phyloP scores from a whole-genome alignment of 2,113 vertebrate species.

The western clawed frog (Xenopus tropicalis) region DNA sequence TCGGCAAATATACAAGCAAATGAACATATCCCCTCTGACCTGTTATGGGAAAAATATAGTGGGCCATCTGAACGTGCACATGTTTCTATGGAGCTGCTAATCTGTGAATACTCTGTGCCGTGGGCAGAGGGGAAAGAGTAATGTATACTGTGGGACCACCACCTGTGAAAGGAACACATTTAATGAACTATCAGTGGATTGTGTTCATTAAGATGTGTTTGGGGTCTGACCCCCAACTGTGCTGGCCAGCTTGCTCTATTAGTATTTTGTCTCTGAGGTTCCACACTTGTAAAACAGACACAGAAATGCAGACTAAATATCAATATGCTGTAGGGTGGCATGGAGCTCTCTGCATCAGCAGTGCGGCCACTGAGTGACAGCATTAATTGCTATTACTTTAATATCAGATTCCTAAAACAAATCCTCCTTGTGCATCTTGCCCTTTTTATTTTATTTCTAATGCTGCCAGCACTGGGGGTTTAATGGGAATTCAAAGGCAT shows the following conservation, averaged over 20 bases:
- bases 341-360: neutral
- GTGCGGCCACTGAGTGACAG: constrained; percentile 1
- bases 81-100: neutral
- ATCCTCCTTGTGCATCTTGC: too few species aligned
- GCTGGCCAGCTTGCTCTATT: constrained; percentile 52
- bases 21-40: neutral
- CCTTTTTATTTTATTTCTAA: too few species aligned
- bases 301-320: constrained; percentile 63
- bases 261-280: constrained; percentile 61
- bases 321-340: constrained; percentile 21
- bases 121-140: neutral
- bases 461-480: too few species aligned
- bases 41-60: neutral
- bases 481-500: too few species aligned
- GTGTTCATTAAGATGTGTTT: constrained; percentile 7
- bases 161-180: constrained; percentile 21
- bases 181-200: constrained; percentile 14
- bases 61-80: neutral
- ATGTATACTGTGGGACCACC: constrained; percentile 29
- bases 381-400: neutral
- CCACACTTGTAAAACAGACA: constrained; percentile 54
- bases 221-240: constrained; percentile 32
- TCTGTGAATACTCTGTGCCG: neutral
- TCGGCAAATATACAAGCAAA: neutral
- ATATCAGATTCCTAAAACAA: too few species aligned